Evolutionary conservation across 2,888 invertebrate genomes (phyloP), one percentile per base, ranked within the genome.

Genomic region (Amphipoea lucens): DNA sequence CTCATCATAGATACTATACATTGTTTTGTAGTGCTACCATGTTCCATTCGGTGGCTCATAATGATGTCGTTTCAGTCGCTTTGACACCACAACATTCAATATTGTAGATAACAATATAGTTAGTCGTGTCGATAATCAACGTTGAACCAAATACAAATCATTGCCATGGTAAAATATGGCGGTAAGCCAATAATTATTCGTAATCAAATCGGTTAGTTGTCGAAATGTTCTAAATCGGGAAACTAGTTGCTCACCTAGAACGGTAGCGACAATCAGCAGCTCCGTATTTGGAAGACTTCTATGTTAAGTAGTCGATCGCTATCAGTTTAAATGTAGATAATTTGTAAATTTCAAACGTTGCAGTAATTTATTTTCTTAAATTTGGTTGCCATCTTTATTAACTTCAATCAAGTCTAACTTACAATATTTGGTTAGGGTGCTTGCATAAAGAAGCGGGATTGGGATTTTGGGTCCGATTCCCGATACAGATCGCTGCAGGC

Each of bases 151-250:
- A 67, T n/a, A 74, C 66, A 67, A 79, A 81, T 79, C 42, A 79
- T 45, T 74, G 74, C 51, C 60, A 74, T 5, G n/a, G 14, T 67
- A 60, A 81, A 62, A n/a, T 81, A 74, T 81, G 60, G 81, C 60
- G 17, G 60, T 54, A 62, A 23, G 51, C 74, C 60, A 79, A 45
- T 36, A 12, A 81, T 81, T 62, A 79, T 54, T 81, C 74, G 74
- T 67, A 79, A 79, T 79, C 74, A 79, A 81, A 68, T 75, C 67
- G 51, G 45, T 62, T 45, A 60, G n/a, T n/a, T 62, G 75, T 81
- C 23, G 75, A 80, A 74, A 68, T 68, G 62, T 45, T 81, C 75
- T 62, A 62, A 23, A 68, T 74, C 4, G 7, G 9, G 36, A 11
- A 74, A 81, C 81, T 81, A 20, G 51, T 81, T 62, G 29, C n/a